phyloP scores from a whole-genome alignment of 2,113 vertebrate species.

The Amia ocellicauda region DNA sequence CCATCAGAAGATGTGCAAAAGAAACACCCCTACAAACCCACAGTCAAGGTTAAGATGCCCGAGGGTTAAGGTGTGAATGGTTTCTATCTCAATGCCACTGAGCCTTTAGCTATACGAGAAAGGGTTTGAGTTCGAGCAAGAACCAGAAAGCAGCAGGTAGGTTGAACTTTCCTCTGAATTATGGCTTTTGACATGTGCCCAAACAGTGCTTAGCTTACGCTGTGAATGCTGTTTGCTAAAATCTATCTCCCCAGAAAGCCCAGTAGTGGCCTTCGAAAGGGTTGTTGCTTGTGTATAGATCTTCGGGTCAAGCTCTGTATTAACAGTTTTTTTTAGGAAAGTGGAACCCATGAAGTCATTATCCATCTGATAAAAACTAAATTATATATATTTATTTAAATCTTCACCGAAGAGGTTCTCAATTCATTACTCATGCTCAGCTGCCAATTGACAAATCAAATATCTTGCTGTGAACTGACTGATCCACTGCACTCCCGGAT shows the following conservation, averaged over 20 bases:
- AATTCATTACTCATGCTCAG: constrained; percentile 50
- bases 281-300: constrained; percentile 23
- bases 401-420: constrained; percentile 28
- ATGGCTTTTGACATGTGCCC: constrained; percentile 41
- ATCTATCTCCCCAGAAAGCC: constrained; percentile 27
- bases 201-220: constrained; percentile 42
- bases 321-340: no score
- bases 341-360: no score
- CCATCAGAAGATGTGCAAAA: constrained; percentile 14
- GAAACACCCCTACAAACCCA: constrained; percentile 10
- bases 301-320: background rate
- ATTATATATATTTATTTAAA: no score
- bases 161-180: constrained; percentile 38
- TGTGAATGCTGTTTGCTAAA: constrained; percentile 37
- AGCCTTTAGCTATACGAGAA: constrained; percentile 13
- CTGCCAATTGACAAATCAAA: constrained; percentile 56
- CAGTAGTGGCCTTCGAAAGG: constrained; percentile 22
- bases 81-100: constrained; percentile 7
- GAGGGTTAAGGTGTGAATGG: constrained; percentile 20
- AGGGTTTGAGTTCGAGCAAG: constrained; percentile 20
- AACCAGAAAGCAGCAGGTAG: constrained; percentile 27
- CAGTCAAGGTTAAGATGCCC: constrained; percentile 17
- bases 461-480: no score
- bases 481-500: constrained; percentile 53
- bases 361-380: no score